Evolutionary conservation across 2,113 vertebrate genomes (phyloP), one percentile per base, ranked within the genome.

Genomic region (Falcunculus frontatus): DNA sequence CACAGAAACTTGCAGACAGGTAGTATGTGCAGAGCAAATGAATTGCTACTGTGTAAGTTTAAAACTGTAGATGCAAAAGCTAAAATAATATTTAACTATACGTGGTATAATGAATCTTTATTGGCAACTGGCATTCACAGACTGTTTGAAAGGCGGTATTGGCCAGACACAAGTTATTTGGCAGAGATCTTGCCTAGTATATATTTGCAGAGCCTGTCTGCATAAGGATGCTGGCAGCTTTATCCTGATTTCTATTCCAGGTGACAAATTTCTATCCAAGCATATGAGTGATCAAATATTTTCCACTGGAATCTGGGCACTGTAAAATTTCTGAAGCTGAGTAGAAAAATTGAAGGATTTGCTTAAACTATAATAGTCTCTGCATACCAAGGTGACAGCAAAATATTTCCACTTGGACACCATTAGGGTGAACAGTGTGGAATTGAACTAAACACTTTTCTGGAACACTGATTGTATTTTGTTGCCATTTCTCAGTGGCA

Each of bases 241-340:
- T 84, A 93, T 96, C 72, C 64, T 98, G 97, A 98, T 98, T 98
- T 98, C 98, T 98, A 97, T 98, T 98, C 98, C 98, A 98, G 98
- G 98, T 98, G 98, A 98, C 97, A 97, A 91, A 97, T 95, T 98
- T 97, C 96, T 97, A 10, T 98, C 97, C 98, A 98, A 98, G 95
- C 95, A 57, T 98, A 96, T 42, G 93, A 98, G 95, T 98, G 98
- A 98, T 97, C 97, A 97, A 97, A 98, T 98, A 97, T 97, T 98
- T 98, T 98, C 98, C 98, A 97, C 85, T 98, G 98, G 98, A 98
- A 98, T 98, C 97, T 98, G 97, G 97, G 97, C 98, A 98, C 97
- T 94, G 94, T 98, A 98, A 98, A 98, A 97, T 97, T 97, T 97
- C 96, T 97, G 95, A 97, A 97, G 97, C 97, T 63, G 89, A 98